Conservation (phyloP, 2,888 invertebrate species). For the Zeuzera pyrina region DNA sequence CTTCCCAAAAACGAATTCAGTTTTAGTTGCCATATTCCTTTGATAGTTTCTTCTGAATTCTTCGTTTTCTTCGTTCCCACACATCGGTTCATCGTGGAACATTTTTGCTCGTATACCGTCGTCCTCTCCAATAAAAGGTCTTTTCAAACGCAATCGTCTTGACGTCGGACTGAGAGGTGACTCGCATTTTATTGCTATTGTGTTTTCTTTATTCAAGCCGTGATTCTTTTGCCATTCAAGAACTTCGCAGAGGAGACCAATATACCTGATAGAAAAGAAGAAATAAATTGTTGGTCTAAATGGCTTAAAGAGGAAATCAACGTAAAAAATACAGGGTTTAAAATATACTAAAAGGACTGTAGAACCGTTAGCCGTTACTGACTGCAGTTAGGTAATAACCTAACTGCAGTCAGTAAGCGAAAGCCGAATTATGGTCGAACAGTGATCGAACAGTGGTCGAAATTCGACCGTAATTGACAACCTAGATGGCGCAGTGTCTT, state of each 20-base stretch:
- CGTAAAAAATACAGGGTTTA: no score
- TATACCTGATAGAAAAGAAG: constrained; percentile 79
- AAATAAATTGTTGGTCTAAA: no score
- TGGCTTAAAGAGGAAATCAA: no score
- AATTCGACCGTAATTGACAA: no score
- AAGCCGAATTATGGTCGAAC: no score
- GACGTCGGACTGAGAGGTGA: constrained; percentile 50
- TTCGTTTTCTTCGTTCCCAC: constrained; percentile 59
- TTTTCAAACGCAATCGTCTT: constrained; percentile 43
- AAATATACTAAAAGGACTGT: no score
- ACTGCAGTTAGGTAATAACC: no score
- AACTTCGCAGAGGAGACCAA: constrained; percentile 87
- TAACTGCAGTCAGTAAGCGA: no score
- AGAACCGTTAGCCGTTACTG: no score
- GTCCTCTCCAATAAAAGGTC: constrained; percentile 44
- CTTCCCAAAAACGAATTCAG: constrained; percentile 45
- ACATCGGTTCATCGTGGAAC: constrained; percentile 33
- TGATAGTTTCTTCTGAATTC: constrained; percentile 29
- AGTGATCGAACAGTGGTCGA: no score
- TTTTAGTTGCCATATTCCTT: constrained; percentile 26
- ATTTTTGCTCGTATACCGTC: constrained; percentile 35
- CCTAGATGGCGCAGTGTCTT: no score
- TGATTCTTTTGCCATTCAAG: constrained; percentile 88
- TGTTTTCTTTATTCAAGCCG: constrained; percentile 59
- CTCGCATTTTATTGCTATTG: constrained; percentile 70